These are phyloP conservation scores for Deilephila porcellus DNA, from an alignment of 2,888 invertebrate species.

Conservation along the genomic window DNA sequence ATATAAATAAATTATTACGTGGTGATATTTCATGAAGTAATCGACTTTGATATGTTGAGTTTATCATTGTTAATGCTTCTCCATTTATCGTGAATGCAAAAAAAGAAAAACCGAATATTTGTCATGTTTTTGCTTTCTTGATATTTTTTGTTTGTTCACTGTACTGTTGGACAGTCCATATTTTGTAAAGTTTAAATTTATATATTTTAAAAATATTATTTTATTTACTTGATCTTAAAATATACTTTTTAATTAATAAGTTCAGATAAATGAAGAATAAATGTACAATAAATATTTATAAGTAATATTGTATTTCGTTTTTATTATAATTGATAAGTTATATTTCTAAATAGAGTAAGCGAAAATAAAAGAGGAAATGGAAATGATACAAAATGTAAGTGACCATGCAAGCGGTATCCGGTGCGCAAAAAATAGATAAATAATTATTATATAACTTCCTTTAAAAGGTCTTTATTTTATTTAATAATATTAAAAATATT, in stretches of 20 bases:
- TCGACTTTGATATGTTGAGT: neutral
- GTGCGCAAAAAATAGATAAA: constrained; percentile 34
- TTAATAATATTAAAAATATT: neutral
- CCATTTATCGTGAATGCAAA: neutral
- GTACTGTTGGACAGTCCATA: neutral
- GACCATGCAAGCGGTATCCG: constrained; percentile 30
- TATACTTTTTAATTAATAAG: too few species aligned
- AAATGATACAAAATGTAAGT: constrained; percentile 36
- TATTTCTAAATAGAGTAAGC: constrained; percentile 28
- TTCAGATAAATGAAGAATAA: neutral
- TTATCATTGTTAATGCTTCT: neutral
- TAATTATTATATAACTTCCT: neutral
- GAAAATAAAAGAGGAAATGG: constrained; percentile 30
- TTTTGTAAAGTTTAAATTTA: too few species aligned
- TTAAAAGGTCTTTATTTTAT: neutral
- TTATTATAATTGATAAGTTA: neutral
- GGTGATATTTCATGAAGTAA: neutral
- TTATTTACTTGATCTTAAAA: too few species aligned
- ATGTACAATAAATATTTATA: neutral
- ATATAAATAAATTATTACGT: neutral
- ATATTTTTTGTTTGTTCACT: neutral
- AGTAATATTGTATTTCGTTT: neutral
- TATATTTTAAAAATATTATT: too few species aligned
- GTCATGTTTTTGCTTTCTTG: neutral
- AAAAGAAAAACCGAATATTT: neutral